These are phyloP conservation scores for Drosophila ambigua DNA, from an alignment of 1,140 invertebrate genomes.

Conservation along the genomic window DNA sequence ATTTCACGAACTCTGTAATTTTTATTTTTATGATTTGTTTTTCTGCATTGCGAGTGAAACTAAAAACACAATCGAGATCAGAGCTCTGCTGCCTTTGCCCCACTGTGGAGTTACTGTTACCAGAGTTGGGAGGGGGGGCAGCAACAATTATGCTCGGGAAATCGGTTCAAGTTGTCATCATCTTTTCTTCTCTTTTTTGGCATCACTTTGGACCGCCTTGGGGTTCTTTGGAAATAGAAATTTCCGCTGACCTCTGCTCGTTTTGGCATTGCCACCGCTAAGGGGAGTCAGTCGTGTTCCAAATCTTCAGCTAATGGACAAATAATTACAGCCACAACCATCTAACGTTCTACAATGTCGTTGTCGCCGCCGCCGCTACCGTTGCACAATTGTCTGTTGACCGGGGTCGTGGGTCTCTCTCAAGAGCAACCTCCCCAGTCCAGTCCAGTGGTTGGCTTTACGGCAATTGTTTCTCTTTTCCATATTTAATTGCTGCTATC, in stretches of 20 bases:
- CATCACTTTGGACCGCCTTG: constrained; percentile 12
- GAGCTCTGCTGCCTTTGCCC: neutral
- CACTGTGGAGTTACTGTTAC: neutral
- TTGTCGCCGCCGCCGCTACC: constrained; percentile 20
- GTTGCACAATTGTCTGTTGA: constrained; percentile 44
- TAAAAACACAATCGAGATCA: constrained; percentile 43
- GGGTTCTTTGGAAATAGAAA: constrained; percentile 48
- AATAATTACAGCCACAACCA: constrained; percentile 69
- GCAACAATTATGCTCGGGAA: constrained; percentile 15
- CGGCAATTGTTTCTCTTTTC: constrained; percentile 56
- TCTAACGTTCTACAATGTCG: constrained; percentile 48
- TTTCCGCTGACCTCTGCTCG: constrained; percentile 59
- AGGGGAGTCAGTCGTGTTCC: constrained; percentile 56
- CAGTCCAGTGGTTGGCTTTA: constrained; percentile 30
- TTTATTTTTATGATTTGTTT: no score
- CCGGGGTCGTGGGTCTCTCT: constrained; percentile 4
- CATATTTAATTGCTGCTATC: constrained; percentile 28
- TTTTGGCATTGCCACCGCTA: constrained; percentile 39
- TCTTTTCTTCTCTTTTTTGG: constrained; percentile 11
- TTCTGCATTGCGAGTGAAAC: constrained; percentile 63
- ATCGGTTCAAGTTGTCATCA: constrained; percentile 42
- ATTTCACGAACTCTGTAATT: constrained; percentile 47
- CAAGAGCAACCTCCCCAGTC: neutral
- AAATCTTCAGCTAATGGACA: constrained; percentile 73
- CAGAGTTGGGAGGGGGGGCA: no score